Evolutionary conservation across 2,797 vertebrate species (phyloP), one percentile per base, ranked within the genome.

Genomic region (Melanotaenia boesemani): DNA sequence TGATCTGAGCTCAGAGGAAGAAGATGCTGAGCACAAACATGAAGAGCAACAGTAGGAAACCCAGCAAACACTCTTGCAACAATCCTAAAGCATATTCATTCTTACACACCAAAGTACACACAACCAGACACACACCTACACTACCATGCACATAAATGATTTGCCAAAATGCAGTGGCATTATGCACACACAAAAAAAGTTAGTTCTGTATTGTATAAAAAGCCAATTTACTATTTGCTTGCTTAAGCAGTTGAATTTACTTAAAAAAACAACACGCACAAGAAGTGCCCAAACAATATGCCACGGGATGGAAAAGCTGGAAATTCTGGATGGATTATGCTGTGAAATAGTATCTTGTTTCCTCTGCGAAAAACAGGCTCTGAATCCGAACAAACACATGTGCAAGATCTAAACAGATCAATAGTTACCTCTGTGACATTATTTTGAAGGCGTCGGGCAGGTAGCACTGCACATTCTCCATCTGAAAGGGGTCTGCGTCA

Each of bases 401-500:
- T 62, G 34, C 59, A 59, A 72, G 63, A 79, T 59, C 77, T 76
- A 86, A 87, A 88, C 82, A 82, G 77, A 87, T 86, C 76, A 30
- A 86, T 88, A 76, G 52, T 75, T 88, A 98, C 97, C 97, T 97
- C 93, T 96, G 96, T 20, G 97, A 96, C 96, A 97, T 98, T 91
- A 98, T 98, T 93, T 98, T 98, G 92, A 97, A 96, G 85, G 97
- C 96, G 0, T 97, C 96, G 0, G 97, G 96, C 79, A 97, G 94
- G 94, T 97, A 97, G 90, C 97, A 98, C 91, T 97, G 96, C 82
- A 97, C 96, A 0, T 98, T 98, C 91, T 97, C 97, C 97, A 98
- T 98, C 94, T 98, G 97, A 93, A 97, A 98, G 20, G 96, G 96
- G 89, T 98, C 97, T 0, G 97, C 97, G 0, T 98, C 97, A 36